These are phyloP conservation scores for Spodoptera frugiperda DNA, from an alignment of 1,140 invertebrate genomes.

Conservation along the genomic window DNA sequence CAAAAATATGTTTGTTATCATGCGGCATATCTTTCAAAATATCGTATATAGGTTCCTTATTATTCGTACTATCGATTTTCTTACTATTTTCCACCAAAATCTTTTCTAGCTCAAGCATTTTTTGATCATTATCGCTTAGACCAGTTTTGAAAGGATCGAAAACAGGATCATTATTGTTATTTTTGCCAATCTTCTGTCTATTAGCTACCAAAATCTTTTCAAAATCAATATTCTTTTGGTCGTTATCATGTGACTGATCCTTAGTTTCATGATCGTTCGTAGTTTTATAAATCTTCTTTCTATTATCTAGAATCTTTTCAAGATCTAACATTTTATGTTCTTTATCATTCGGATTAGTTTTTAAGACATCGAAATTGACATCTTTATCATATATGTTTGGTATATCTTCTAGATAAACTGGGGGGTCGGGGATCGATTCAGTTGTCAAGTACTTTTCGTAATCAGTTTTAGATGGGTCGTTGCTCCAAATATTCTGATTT, in stretches of 20 bases:
- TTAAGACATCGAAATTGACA: constrained; percentile 54
- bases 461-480: constrained; percentile 40
- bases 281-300: constrained; percentile 9
- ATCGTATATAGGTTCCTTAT: not conserved
- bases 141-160: no score
- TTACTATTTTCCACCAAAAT: not conserved
- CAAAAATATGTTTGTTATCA: no score
- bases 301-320: constrained; percentile 56
- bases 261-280: no score
- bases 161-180: no score
- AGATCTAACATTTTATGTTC: constrained; percentile 38
- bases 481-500: constrained; percentile 63
- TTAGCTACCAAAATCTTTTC: no score
- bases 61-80: not conserved
- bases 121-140: no score
- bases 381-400: not conserved
- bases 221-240: no score
- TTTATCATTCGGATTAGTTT: constrained; percentile 52
- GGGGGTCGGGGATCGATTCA: not conserved
- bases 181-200: no score
- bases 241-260: no score
- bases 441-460: not conserved
- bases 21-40: no score
- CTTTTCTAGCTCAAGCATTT: no score
- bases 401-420: not conserved